phyloP scores from a whole-genome alignment of 2,113 vertebrate genomes.

The Phycodurus eques region DNA sequence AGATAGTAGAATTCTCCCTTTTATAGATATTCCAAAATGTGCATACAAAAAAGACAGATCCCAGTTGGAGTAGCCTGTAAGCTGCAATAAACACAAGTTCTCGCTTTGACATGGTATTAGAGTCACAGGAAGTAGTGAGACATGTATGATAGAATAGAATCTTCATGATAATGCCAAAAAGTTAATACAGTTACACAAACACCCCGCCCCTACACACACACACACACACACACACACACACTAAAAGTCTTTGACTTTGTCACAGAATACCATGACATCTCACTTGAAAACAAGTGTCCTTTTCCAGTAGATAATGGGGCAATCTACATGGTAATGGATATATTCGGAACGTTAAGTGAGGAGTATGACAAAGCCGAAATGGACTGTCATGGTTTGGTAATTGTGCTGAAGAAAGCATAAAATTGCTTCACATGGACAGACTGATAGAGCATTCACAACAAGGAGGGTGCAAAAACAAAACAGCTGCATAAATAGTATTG shows the following conservation, averaged over 20 bases:
- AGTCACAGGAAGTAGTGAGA: background rate
- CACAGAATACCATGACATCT: slow-evolving; percentile 45
- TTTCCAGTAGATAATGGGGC: slow-evolving; percentile 54
- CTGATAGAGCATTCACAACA: slow-evolving; percentile 45
- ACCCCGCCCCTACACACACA: no score
- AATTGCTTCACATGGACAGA: slow-evolving; percentile 50
- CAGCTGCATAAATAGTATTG: slow-evolving; percentile 15
- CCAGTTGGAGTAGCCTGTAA: background rate
- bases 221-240: background rate
- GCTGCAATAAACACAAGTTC: background rate
- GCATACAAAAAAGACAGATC: slow-evolving; percentile 43
- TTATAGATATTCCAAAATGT: slow-evolving; percentile 31
- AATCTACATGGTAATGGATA: slow-evolving; percentile 63
- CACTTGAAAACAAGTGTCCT: slow-evolving; percentile 50
- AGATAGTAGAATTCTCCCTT: slow-evolving; percentile 47
- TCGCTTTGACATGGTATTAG: slow-evolving; percentile 25
- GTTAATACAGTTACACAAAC: background rate
- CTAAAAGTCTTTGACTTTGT: slow-evolving; percentile 28
- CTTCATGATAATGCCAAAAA: background rate
- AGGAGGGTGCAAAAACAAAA: slow-evolving; percentile 38
- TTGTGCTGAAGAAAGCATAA: slow-evolving; percentile 53
- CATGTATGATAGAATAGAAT: background rate
- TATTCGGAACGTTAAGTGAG: slow-evolving; percentile 60
- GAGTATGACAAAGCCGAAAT: slow-evolving; percentile 59
- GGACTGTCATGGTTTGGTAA: slow-evolving; percentile 60